Conservation (phyloP, 2,888 invertebrate genomes). For the Hermaeophaga mercurialis region DNA sequence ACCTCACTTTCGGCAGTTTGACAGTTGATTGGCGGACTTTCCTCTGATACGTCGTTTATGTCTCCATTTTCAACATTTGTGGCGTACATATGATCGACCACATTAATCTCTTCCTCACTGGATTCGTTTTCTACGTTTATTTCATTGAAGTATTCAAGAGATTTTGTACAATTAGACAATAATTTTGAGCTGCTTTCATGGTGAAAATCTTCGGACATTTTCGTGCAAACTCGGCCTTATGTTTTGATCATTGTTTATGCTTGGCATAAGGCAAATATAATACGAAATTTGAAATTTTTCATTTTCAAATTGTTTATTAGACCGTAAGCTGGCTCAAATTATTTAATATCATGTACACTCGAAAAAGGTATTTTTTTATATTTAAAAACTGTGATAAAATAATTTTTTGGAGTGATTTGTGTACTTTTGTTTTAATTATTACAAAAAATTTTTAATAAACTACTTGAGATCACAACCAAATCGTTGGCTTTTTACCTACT, state of each 20-base stretch:
- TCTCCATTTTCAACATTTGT: conserved; percentile 57
- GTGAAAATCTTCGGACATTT: conserved; percentile 58
- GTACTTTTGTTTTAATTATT: background rate
- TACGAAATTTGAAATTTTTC: conserved; percentile 17
- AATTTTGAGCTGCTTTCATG: conserved; percentile 51
- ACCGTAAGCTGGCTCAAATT: background rate
- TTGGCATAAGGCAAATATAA: conserved; percentile 35
- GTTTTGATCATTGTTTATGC: conserved; percentile 57
- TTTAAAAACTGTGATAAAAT: background rate
- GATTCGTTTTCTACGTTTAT: conserved; percentile 32
- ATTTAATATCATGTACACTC: background rate
- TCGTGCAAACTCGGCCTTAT: conserved; percentile 55
- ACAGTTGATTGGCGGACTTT: conserved; percentile 39
- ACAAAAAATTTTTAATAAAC: background rate
- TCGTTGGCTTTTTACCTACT: background rate
- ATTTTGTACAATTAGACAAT: conserved; percentile 48
- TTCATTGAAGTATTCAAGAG: conserved; percentile 45
- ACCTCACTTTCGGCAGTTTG: conserved; percentile 63
- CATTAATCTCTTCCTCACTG: conserved; percentile 49
- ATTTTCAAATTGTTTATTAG: background rate
- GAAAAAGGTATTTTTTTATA: background rate
- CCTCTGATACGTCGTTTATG: conserved; percentile 32
- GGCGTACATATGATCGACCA: conserved; percentile 77
- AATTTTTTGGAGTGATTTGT: background rate
- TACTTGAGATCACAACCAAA: background rate